A percentile compares a stretch with the other conserved stretches of the same genome.
Conservation (phyloP, 2,888 invertebrate genomes). For the Plagodis pulveraria region DNA sequence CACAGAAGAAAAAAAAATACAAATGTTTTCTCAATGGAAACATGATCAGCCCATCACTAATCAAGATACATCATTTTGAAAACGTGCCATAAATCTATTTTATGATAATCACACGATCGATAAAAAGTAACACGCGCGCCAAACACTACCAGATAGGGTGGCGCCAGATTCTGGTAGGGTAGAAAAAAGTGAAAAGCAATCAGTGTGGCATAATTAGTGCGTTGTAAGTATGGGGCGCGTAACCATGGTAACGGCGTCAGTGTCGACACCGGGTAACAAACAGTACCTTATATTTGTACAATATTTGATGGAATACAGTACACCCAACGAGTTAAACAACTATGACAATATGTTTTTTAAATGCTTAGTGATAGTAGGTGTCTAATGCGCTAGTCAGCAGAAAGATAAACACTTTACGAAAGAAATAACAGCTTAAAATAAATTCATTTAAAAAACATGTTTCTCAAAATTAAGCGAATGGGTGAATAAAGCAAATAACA, state of each 20-base stretch:
- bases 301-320: neutral
- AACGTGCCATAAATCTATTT: conserved; percentile 34
- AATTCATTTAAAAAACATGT: no score
- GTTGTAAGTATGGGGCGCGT: conserved; percentile 84
- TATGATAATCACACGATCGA: conserved; percentile 52
- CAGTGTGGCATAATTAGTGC: conserved; percentile 85
- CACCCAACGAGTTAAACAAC: no score
- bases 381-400: no score
- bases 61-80: conserved; percentile 16
- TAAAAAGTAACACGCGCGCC: conserved; percentile 54
- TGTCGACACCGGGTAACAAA: conserved; percentile 4
- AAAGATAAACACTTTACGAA: no score
- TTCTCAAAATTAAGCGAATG: no score
- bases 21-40: neutral
- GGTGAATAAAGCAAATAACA: no score
- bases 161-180: conserved; percentile 80
- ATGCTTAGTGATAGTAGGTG: no score
- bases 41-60: neutral
- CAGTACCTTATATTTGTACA: neutral
- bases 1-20: no score
- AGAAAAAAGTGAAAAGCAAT: conserved; percentile 84
- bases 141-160: conserved; percentile 73
- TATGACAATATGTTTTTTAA: no score
- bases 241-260: conserved; percentile 73
- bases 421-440: no score